Conservation (phyloP, 2,113 vertebrate genomes). For the Dolichotis patagonum region DNA sequence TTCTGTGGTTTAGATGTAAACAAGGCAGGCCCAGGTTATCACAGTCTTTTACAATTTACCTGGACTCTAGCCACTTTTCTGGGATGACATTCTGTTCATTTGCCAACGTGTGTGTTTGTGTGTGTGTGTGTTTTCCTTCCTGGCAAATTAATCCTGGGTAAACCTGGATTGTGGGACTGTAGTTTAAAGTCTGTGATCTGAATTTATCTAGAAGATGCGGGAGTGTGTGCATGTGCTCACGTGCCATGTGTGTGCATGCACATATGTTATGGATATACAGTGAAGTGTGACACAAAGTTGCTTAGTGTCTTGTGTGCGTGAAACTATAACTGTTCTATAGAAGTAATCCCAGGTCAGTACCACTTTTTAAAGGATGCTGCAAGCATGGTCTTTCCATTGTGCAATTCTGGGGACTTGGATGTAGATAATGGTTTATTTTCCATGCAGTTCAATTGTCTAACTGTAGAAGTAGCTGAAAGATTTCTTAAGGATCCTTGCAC, state of each 20-base stretch:
- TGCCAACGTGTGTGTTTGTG: neutral
- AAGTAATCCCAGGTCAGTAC: neutral
- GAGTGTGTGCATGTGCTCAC: neutral
- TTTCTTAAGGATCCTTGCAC: neutral
- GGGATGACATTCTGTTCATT: conserved; percentile 37
- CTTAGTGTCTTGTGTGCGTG: neutral
- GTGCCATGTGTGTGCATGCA: neutral
- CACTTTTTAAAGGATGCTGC: neutral
- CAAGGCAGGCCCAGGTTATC: neutral
- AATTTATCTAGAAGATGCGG: neutral
- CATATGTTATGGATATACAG: neutral
- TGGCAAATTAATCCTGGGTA: neutral
- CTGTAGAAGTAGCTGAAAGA: neutral
- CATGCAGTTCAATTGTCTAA: neutral
- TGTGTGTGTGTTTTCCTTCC: neutral
- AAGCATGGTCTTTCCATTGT: neutral
- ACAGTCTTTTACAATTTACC: neutral
- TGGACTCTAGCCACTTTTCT: conserved; percentile 28
- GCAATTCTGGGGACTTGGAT: neutral
- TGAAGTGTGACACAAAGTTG: neutral
- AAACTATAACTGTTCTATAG: neutral
- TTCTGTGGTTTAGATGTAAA: conserved; percentile 29
- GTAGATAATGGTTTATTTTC: neutral
- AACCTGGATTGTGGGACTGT: neutral
- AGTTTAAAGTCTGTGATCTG: neutral